A percentile compares a stretch with the other conserved stretches of the same genome.
phyloP scores from a whole-genome alignment of 92 coral and sea anemone genomes.

The Phenganax marumi region DNA sequence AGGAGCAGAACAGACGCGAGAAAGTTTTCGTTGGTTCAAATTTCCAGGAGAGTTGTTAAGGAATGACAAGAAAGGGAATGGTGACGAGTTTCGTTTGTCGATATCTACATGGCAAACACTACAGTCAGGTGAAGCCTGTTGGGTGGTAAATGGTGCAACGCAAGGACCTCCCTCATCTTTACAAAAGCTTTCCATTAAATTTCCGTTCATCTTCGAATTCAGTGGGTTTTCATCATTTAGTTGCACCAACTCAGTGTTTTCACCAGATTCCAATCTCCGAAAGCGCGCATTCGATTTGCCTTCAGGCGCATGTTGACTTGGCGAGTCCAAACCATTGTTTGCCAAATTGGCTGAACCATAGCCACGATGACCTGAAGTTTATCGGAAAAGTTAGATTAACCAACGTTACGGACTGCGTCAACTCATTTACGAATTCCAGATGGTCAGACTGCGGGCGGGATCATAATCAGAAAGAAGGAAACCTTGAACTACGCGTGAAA shows the following conservation, averaged over 20 bases:
- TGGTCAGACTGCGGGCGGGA: not conserved
- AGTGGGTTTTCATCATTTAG: constrained; percentile 1
- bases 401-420: not conserved
- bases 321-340: constrained; percentile 8
- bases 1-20: constrained; percentile 32
- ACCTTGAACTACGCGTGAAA: no score
- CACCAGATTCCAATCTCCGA: constrained; percentile 33
- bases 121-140: not conserved
- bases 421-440: not conserved
- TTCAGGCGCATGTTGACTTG: not conserved
- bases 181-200: not conserved
- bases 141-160: not conserved
- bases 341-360: constrained; percentile 77
- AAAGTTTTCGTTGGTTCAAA: constrained; percentile 9
- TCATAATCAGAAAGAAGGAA: not conserved
- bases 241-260: constrained; percentile 1
- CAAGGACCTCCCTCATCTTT: not conserved
- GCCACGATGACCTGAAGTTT: constrained; percentile 83
- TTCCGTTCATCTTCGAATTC: constrained; percentile 11
- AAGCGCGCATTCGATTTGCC: not conserved
- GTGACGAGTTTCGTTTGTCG: constrained; percentile 23
- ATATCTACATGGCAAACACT: not conserved
- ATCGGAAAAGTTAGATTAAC: not conserved
- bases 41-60: constrained; percentile 6
- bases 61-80: not conserved